Base-by-base conservation (phyloP, 2,113 vertebrate genomes). In the Ornithorhynchus anatinus region DNA sequence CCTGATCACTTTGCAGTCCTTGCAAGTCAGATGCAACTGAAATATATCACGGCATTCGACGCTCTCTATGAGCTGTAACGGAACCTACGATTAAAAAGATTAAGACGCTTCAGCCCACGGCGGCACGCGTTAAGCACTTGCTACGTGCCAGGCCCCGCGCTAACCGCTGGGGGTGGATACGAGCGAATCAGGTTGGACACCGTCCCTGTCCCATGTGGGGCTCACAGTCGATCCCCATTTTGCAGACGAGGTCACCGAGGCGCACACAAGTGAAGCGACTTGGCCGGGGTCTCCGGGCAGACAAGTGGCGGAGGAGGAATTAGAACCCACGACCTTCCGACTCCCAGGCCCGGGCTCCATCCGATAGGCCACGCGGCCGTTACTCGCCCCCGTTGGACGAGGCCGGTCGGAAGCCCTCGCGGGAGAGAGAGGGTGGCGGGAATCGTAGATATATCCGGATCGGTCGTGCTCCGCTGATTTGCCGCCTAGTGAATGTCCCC, bases 1-100 rank as follows among this genome's bases (percentile, higher is more conserved):
- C 97, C 97, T 96, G 88, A 98, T 94, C 42, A 99, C 94, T 90
- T 99, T 98, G 90, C 97, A 98, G 92, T 99, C 98, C 88, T 99
- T 99, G 88, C 98, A 99, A 70, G 96, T 98, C 89, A 99, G 92
- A 54, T 97, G 96, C 66, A 99, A 96, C 66, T 99, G 98, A 86
- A 99, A 98, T 88, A 98, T 98, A 66, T 99, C 98, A 14, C 97
- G 92, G 84, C 96, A 98, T 90, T 99, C 97, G 39, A 97, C 95
- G 4, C 89, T 94, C 89, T 99, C 98, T 32, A 99, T 96, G 44
- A 99, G 95, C 91, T 97, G 97, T 79, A 99, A 85, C 5, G 98
- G 98, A 89, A 99, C 95, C 97, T 99, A 91, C 33, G 86, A 91
- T 59, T 48, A 38, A 77, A 81, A 75, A 90, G 45, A 91, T 13